phyloP scores from a whole-genome alignment of 2,888 invertebrate genomes.

The Tiliacea citrago region DNA sequence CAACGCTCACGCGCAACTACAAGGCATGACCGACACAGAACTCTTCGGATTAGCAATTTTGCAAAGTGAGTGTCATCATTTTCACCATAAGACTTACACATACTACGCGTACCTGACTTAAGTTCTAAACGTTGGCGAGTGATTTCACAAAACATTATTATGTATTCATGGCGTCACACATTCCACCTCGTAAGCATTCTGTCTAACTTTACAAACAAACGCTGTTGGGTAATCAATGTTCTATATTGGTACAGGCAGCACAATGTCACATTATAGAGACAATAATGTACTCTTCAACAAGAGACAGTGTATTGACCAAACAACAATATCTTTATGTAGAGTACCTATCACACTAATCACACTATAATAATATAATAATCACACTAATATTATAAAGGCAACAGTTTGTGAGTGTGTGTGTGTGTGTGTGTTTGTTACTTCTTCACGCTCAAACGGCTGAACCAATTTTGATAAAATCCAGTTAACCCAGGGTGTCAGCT shows the following conservation, averaged over 20 bases:
- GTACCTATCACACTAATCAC: no score
- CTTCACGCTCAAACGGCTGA: no score
- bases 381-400: no score
- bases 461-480: no score
- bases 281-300: slow-evolving; percentile 7
- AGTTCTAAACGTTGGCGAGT: slow-evolving; percentile 66
- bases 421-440: no score
- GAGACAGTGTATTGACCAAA: neutral
- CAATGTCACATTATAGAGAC: slow-evolving; percentile 63
- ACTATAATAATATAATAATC: no score
- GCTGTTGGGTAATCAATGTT: slow-evolving; percentile 77
- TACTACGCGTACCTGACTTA: slow-evolving; percentile 56
- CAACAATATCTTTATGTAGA: neutral
- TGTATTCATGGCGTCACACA: slow-evolving; percentile 76
- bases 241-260: slow-evolving; percentile 72
- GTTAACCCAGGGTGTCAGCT: no score
- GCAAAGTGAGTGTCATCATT: slow-evolving; percentile 92
- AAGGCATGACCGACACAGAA: slow-evolving; percentile 96
- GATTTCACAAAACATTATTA: slow-evolving; percentile 75
- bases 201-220: slow-evolving; percentile 75
- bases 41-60: slow-evolving; percentile 96
- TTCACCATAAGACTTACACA: slow-evolving; percentile 37
- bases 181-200: slow-evolving; percentile 73
- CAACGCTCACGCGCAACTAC: slow-evolving; percentile 94
- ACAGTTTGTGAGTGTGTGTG: no score